Conservation (phyloP, 1,140 invertebrate genomes). For the Augochlora pura region DNA sequence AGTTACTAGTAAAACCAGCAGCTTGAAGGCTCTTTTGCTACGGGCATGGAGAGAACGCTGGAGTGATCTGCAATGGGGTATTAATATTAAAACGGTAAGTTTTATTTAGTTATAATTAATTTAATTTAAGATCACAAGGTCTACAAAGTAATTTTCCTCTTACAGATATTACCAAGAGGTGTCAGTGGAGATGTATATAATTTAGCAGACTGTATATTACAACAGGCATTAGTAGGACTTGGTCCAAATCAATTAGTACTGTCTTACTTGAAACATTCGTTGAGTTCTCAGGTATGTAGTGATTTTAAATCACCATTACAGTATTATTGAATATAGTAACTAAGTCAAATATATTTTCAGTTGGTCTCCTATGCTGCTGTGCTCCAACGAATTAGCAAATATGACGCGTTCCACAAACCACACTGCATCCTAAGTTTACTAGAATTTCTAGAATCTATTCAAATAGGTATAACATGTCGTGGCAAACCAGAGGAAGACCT, state of each 20-base stretch:
- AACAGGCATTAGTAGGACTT: constrained; percentile 94
- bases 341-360: constrained; percentile 71
- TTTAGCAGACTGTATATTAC: constrained; percentile 94
- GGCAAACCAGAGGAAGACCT: constrained; percentile 91
- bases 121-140: background rate
- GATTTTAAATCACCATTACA: constrained; percentile 13
- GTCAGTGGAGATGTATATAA: constrained; percentile 95
- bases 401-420: constrained; percentile 92
- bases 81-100: constrained; percentile 93
- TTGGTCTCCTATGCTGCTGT: constrained; percentile 94
- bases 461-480: constrained; percentile 85
- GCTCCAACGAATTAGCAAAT: constrained; percentile 92
- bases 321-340: background rate
- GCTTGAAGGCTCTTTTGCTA: constrained; percentile 91
- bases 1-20: constrained; percentile 91
- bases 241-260: constrained; percentile 94
- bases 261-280: constrained; percentile 94
- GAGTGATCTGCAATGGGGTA: constrained; percentile 97
- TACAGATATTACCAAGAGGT: constrained; percentile 88
- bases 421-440: constrained; percentile 93
- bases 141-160: background rate
- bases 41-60: constrained; percentile 96
- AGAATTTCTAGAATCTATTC: constrained; percentile 91
- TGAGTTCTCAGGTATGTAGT: constrained; percentile 87
- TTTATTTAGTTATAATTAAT: too few relatives aligned